These are phyloP conservation scores for Poliocrania exsul DNA, from an alignment of 2,797 vertebrate genomes.

Conservation along the genomic window DNA sequence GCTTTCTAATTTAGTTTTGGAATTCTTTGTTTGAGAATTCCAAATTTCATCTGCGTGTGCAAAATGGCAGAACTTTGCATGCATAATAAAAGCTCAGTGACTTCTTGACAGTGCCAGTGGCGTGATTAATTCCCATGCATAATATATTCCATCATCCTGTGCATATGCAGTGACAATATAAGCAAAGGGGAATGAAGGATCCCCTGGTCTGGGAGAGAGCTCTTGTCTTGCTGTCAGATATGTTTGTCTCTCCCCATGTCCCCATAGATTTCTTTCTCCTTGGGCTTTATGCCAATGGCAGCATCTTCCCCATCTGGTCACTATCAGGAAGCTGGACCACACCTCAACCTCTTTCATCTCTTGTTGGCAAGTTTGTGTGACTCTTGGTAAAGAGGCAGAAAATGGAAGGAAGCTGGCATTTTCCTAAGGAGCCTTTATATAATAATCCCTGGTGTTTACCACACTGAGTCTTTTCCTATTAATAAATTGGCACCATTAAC, in stretches of 20 bases:
- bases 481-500: background rate
- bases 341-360: background rate
- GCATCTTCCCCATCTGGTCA: constrained; percentile 51
- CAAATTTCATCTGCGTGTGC: background rate
- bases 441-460: background rate
- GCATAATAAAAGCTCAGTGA: constrained; percentile 19
- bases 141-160: constrained; percentile 40
- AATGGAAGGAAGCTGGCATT: background rate
- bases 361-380: background rate
- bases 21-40: constrained; percentile 9
- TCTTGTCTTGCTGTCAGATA: constrained; percentile 49
- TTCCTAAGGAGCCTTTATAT: background rate
- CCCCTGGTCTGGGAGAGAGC: constrained; percentile 5
- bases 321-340: background rate
- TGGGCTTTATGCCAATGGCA: constrained; percentile 20
- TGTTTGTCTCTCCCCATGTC: background rate
- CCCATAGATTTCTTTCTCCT: constrained; percentile 20
- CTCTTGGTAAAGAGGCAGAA: background rate
- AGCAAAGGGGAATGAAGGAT: constrained; percentile 23
- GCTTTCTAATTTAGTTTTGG: background rate
- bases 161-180: constrained; percentile 29
- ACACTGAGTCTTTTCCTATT: background rate
- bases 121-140: constrained; percentile 39
- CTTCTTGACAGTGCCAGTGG: constrained; percentile 39
- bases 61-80: constrained; percentile 13